Evolutionary conservation across 2,888 invertebrate species (phyloP), one percentile per base, ranked within the genome.

Genomic region (Crossocerus cetratus): DNA sequence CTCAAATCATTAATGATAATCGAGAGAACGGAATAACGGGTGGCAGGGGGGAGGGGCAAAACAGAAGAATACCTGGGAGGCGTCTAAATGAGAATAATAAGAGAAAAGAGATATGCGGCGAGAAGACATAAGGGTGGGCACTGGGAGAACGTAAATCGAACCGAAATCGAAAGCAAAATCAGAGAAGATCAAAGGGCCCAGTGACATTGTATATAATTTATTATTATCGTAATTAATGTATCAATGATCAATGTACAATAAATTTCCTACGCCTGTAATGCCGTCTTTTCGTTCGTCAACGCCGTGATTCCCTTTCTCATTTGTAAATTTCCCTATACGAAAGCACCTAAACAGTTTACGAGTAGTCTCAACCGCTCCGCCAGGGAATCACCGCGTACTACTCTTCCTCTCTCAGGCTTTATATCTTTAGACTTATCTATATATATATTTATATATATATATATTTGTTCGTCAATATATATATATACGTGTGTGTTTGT

Each of bases 181-280:
- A 86, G 72, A 82, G 72, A 83, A 75, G 67, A 69, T 57, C 70
- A 75, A 67, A 69, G 62, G 43, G 57, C 58, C 56, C 69, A 59
- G 44, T 80, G 73, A 78, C 78, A 89, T 90, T 89, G 87, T 90
- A 90, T 89, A 90, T 89, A 90, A 90, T 90, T 90, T 90, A 90
- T 90, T 90, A 85, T 88, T 81, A 86, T 90, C 76, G 86, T 87
- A 87, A 88, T 88, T 88, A 88, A 87, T 80, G 87, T 90, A 88
- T 89, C 88, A 89, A 88, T 89, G 88, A 89, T 88, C 86, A 89
- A 90, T 90, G 88, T 90, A 90, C 90, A 90, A 89, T 89, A 89
- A 86, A 89, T 87, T 86, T 85, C 86, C 89, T 90, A 90, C 88
- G 83, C 85, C 85, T 85, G 86, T 82, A 88, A 85, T 83, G 84